phyloP scores from a whole-genome alignment of 2,797 vertebrate genomes.

The Danio aesculapii region DNA sequence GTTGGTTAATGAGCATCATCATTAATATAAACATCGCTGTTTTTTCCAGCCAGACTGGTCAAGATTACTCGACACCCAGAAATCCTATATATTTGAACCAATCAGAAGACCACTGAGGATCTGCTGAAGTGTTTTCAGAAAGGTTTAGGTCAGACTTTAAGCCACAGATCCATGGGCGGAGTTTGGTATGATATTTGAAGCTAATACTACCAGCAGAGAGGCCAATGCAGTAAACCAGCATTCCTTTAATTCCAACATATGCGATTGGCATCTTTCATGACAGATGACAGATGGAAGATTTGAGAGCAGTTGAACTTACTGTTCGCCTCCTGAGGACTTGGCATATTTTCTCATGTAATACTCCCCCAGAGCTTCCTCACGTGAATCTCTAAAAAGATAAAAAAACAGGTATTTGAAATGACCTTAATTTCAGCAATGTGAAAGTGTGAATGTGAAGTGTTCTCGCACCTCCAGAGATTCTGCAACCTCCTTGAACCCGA shows the following conservation, averaged over 20 bases:
- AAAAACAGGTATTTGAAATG: neutral
- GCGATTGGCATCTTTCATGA: too few relatives aligned
- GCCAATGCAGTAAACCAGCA: neutral
- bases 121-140: too few relatives aligned
- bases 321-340: constrained; percentile 89
- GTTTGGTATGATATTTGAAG: too few relatives aligned
- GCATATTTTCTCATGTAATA: constrained; percentile 99
- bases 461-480: constrained; percentile 90
- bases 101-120: too few relatives aligned
- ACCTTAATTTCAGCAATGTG: neutral
- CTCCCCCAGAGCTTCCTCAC: constrained; percentile 93
- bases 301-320: constrained; percentile 74
- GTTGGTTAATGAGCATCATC: too few relatives aligned
- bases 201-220: neutral
- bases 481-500: constrained; percentile 91
- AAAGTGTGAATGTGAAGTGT: neutral
- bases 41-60: too few relatives aligned
- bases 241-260: neutral
- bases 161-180: too few relatives aligned
- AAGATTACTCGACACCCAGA: too few relatives aligned
- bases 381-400: constrained; percentile 83
- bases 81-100: too few relatives aligned
- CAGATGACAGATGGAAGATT: too few relatives aligned
- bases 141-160: too few relatives aligned
- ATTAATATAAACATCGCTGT: too few relatives aligned